Evolutionary conservation across 2,113 vertebrate species (phyloP), one percentile per base, ranked within the genome.

Genomic region (Corythornis madagascariensis): DNA sequence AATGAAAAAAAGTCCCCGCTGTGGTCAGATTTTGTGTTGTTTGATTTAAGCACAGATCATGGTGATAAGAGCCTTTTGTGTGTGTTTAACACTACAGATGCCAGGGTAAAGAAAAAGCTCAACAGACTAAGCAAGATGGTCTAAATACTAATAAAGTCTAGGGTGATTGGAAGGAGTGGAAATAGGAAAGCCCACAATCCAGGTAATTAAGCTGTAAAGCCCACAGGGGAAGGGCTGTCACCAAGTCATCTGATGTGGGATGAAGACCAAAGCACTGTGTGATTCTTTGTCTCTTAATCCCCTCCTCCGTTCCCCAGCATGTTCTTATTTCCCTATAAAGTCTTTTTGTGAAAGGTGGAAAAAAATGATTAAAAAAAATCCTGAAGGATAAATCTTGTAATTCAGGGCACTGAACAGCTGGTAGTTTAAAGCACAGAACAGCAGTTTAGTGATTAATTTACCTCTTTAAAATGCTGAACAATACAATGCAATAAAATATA

Each of bases 351-450:
- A 93, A 94, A 91, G 82, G 84, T 72, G 57, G 42, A 22, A 25
- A 75, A 86, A 78, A 70, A 93, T 22, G 3, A 76, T 89, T 6
- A 16, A 96, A 96, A 93, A 94, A 59, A 91, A 92, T 95, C 96
- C 92, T 90, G 83, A 93, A 97, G 96, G 94, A 97, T 98, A 97
- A 97, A 97, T 98, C 96, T 97, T 97, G 93, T 95, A 96, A 96
- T 96, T 95, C 95, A 97, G 97, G 96, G 93, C 21, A 22, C 60
- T 52, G 95, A 98, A 97, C 97, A 97, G 97, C 96, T 98, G 97
- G 97, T 89, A 96, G 78, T 97, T 98, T 97, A 97, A 97, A 97
- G 88, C 95, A 92, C 65, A 76, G 91, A 97, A 97, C 93, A 97
- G 90, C 95, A 97, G 96, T 97, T 97, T 97, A 96, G 90, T 95